These are phyloP conservation scores for Pterocles orientalis DNA, from an alignment of 2,113 vertebrate species.

Conservation along the genomic window DNA sequence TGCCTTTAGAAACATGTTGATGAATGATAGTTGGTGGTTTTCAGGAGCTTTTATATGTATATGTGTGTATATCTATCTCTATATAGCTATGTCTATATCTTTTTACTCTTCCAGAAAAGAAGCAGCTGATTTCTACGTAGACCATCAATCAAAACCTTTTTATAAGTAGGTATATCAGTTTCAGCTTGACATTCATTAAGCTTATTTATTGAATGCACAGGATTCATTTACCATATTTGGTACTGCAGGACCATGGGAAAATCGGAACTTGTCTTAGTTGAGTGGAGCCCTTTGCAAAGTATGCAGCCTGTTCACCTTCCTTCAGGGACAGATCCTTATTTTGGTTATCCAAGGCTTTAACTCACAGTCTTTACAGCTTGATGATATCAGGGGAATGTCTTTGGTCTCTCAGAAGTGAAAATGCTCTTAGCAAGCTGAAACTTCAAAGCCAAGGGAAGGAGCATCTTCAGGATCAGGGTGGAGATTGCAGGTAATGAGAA, in stretches of 20 bases:
- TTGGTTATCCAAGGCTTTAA: background rate
- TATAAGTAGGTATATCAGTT: conserved; percentile 84
- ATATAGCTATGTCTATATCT: background rate
- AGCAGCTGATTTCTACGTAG: conserved; percentile 88
- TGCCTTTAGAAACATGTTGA: background rate
- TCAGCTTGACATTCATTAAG: background rate
- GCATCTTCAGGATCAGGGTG: background rate
- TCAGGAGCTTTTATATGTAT: background rate
- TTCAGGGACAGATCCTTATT: background rate
- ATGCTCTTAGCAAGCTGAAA: background rate
- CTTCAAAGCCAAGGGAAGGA: background rate
- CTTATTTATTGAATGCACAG: background rate
- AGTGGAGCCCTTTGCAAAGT: background rate
- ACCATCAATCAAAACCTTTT: conserved; percentile 90
- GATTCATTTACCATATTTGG: background rate
- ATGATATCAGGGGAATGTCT: conserved; percentile 1
- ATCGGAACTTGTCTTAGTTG: background rate
- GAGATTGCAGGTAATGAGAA: background rate
- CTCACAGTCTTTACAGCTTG: background rate
- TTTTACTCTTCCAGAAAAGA: conserved; percentile 86
- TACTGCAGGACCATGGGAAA: background rate
- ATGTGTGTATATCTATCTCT: rapidly evolving
- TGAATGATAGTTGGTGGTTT: background rate
- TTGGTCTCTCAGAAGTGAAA: conserved; percentile 2
- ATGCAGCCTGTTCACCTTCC: background rate